Evolutionary conservation across 2,888 invertebrate species (phyloP), one percentile per base, ranked within the genome.

Genomic region (Netelia melanura): DNA sequence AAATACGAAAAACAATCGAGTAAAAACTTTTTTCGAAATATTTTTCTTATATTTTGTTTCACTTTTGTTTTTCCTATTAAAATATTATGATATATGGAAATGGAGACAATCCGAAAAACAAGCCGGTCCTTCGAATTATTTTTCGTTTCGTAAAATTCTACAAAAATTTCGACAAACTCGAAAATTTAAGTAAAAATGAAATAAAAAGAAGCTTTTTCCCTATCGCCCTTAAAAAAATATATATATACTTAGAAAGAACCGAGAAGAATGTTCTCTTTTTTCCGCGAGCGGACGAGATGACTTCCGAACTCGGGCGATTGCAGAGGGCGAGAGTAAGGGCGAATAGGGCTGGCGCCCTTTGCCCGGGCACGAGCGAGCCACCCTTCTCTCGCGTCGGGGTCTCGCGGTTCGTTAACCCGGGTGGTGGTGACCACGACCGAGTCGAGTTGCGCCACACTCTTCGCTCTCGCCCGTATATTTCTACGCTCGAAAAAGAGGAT

Each of bases 371-470:
- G 52, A 25, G 30, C 21, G 68, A 75, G 21, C 70, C 83, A 58
- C 61, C 62, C 76, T 25, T 72, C 76, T 77, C 56, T 61, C 68
- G 2, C 17, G 65, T 8, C 64, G 65, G 72, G 67, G 67, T 54
- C 81, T 84, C 84, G 81, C 81, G 84, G 84, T 84, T 84, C 81
- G 84, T 84, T 84, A 84, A 84, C 84, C 84, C 72, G 81, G 38
- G 58, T 58, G 77, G 80, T 62, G 74, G 62, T 62, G 76, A 75
- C 17, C 68, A 54, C 67, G 61, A 67, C 44, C 75, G 80, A 84
- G 64, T 71, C 64, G 71, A 10, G 38, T 75, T 56, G 75, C 70
- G 75, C 25, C 74, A 64, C 38, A n/a, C 62, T 71, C 58, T 25
- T 52, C 80, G 58, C 64, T 48, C 52, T 61, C 71, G 56, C 70